These are phyloP conservation scores for Sciaenops ocellatus DNA, from an alignment of 2,797 vertebrate genomes.

Conservation along the genomic window DNA sequence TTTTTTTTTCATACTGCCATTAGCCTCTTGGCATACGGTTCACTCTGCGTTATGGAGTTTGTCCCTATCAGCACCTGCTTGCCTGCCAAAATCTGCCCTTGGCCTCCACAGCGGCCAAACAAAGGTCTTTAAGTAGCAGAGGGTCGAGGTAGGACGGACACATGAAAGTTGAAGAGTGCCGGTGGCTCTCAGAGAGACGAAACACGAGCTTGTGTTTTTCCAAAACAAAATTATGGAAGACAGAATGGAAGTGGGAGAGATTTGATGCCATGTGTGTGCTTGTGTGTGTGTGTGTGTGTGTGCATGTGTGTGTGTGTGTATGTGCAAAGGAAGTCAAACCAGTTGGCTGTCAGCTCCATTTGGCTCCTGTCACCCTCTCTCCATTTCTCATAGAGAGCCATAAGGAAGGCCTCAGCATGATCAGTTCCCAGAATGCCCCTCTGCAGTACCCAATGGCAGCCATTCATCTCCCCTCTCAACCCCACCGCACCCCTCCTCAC, in stretches of 20 bases:
- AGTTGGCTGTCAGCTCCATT: conserved; percentile 79
- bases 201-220: conserved; percentile 79
- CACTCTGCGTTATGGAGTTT: conserved; percentile 74
- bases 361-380: conserved; percentile 76
- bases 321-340: conserved; percentile 63
- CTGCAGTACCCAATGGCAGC: conserved; percentile 45
- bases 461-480: conserved; percentile 36
- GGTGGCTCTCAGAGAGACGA: conserved; percentile 74
- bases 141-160: conserved; percentile 52
- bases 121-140: conserved; percentile 69
- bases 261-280: conserved; percentile 42
- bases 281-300: conserved; percentile 44
- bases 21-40: conserved; percentile 71
- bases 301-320: conserved; percentile 46
- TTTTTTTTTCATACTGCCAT: conserved; percentile 61
- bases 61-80: conserved; percentile 81
- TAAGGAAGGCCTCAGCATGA: conserved; percentile 73
- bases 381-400: conserved; percentile 79
- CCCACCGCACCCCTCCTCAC: conserved; percentile 10
- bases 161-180: conserved; percentile 76
- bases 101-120: conserved; percentile 67
- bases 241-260: conserved; percentile 44
- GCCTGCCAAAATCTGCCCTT: conserved; percentile 74
- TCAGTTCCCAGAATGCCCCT: conserved; percentile 74
- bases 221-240: conserved; percentile 81